phyloP scores from a whole-genome alignment of 2,797 vertebrate genomes.

The Pangasius mekongensis region DNA sequence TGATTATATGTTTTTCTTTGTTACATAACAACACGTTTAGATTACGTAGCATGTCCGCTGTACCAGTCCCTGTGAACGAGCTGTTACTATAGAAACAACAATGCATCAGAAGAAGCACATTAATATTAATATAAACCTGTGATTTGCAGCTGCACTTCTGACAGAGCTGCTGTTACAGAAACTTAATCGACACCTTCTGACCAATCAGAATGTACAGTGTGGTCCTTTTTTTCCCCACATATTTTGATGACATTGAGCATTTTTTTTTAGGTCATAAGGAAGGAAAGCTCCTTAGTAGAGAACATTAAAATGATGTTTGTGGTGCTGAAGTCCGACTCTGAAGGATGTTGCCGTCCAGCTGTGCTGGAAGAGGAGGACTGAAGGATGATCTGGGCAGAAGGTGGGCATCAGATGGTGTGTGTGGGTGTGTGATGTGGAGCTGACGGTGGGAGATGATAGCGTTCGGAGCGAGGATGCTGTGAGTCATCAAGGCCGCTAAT shows the following conservation, averaged over 20 bases:
- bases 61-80: neutral
- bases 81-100: neutral
- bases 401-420: constrained; percentile 39
- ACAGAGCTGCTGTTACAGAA: neutral
- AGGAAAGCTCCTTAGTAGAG: neutral
- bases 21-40: no score
- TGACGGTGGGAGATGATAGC: constrained; percentile 50
- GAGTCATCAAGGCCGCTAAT: constrained; percentile 64
- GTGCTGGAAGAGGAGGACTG: neutral
- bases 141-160: neutral
- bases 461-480: constrained; percentile 55
- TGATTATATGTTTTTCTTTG: no score
- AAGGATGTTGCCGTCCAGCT: constrained; percentile 20
- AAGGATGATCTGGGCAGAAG: constrained; percentile 28
- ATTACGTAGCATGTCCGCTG: no score
- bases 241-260: neutral
- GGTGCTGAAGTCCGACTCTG: neutral
- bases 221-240: neutral
- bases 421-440: constrained; percentile 39
- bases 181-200: neutral
- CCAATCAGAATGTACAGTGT: neutral
- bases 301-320: neutral
- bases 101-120: no score
- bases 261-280: neutral
- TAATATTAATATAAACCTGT: neutral